Conservation (phyloP, 2,797 vertebrate species). For the Xiphophorus birchmanni region DNA sequence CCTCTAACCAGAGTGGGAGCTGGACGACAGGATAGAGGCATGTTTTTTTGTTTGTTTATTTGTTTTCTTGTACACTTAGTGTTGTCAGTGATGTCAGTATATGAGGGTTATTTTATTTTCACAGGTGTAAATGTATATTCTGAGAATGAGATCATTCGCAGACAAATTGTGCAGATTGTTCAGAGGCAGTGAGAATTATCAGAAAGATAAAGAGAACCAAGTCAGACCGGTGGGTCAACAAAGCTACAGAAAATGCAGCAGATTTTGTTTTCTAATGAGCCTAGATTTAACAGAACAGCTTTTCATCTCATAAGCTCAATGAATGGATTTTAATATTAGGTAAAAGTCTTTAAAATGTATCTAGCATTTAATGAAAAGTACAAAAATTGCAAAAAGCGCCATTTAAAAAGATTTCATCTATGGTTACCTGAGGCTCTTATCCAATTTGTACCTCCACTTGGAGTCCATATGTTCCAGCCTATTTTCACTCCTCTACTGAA, state of each 20-base stretch:
- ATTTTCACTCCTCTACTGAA: background rate
- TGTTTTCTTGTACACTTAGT: background rate
- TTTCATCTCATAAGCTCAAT: too few species aligned
- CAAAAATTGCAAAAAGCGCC: background rate
- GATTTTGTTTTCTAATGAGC: too few species aligned
- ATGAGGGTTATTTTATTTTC: background rate
- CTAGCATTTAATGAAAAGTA: background rate
- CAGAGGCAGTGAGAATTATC: background rate
- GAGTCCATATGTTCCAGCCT: background rate
- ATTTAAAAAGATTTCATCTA: background rate
- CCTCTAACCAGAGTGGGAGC: conserved; percentile 8
- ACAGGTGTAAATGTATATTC: background rate
- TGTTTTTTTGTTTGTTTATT: background rate
- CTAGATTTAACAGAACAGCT: too few species aligned
- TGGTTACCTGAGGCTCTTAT: background rate
- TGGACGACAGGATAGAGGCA: background rate
- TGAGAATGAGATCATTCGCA: background rate
- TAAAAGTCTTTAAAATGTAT: background rate
- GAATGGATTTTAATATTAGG: too few species aligned
- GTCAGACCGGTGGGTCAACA: too few species aligned
- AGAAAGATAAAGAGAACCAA: background rate
- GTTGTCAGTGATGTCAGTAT: background rate
- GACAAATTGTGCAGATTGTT: background rate
- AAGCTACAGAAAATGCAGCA: background rate
- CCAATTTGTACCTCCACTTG: background rate